A percentile compares a stretch with the other conserved stretches of the same genome.
These are phyloP conservation scores for Parapsyche elsis DNA, from an alignment of 1,140 invertebrate species.

Conservation along the genomic window DNA sequence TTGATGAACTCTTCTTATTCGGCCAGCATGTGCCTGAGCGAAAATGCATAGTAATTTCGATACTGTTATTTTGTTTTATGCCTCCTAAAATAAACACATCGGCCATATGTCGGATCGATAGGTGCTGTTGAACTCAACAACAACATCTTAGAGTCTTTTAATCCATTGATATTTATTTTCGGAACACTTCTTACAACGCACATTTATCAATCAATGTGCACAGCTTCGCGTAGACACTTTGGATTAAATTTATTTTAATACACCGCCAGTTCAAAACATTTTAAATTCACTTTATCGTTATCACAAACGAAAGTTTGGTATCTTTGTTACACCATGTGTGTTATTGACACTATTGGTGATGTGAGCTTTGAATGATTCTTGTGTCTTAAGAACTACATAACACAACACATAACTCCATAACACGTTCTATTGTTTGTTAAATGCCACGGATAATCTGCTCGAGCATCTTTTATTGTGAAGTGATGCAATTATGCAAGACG, in stretches of 20 bases:
- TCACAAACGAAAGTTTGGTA: too few relatives aligned
- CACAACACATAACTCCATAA: neutral
- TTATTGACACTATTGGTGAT: too few relatives aligned
- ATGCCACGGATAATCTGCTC: constrained; percentile 17
- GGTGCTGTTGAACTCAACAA: neutral
- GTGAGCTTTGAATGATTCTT: too few relatives aligned
- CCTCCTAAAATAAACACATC: constrained; percentile 1
- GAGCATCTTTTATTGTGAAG: neutral
- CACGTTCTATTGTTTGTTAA: neutral
- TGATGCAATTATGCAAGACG: neutral
- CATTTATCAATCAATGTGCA: too few relatives aligned
- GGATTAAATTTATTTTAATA: too few relatives aligned
- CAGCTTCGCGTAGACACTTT: too few relatives aligned
- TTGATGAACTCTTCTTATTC: neutral
- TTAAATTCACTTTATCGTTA: too few relatives aligned
- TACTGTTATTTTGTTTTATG: neutral
- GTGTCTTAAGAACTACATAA: neutral
- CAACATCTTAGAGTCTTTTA: too few relatives aligned
- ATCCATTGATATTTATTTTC: too few relatives aligned
- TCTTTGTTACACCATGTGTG: too few relatives aligned
- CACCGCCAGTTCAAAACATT: too few relatives aligned
- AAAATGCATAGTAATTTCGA: neutral
- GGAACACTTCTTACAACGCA: too few relatives aligned
- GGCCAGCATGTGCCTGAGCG: neutral
- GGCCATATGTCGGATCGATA: constrained; percentile 2